Percentiles rank a stretch among this genome's conserved stretches.
Conservation (phyloP, 2,888 invertebrate species). For the Lithophane semibrunnea region DNA sequence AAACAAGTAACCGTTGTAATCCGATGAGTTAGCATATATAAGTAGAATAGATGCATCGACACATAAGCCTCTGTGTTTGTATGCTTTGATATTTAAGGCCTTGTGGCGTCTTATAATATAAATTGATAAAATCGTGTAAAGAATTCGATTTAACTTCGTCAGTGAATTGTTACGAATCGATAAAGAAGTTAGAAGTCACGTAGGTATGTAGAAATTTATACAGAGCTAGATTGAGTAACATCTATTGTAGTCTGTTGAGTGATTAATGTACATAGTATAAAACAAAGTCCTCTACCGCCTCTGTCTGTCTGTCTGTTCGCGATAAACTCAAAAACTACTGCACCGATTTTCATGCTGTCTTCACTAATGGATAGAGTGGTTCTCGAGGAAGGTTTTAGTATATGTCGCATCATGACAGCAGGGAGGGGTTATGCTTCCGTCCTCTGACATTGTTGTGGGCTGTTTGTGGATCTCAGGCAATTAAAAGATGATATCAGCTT, state of each 20-base stretch:
- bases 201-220: constrained; percentile 16
- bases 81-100: constrained; percentile 1
- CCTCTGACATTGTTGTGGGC: too few species aligned
- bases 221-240: background rate
- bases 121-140: background rate
- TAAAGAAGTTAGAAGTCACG: constrained; percentile 29
- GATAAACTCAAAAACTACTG: too few species aligned
- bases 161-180: constrained; percentile 6
- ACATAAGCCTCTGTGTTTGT: background rate
- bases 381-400: too few species aligned
- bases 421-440: too few species aligned
- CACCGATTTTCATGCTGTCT: too few species aligned
- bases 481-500: too few species aligned
- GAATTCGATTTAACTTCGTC: background rate
- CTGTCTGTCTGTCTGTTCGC: too few species aligned
- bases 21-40: constrained; percentile 67
- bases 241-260: background rate
- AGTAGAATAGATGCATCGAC: constrained; percentile 5
- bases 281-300: too few species aligned
- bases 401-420: too few species aligned
- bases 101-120: background rate
- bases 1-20: constrained; percentile 63
- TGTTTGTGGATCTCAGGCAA: too few species aligned
- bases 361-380: too few species aligned
- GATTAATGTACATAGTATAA: background rate